Evolutionary conservation across 2,888 invertebrate genomes (phyloP).

Genomic region (Gisinianus flammeolus): DNA sequence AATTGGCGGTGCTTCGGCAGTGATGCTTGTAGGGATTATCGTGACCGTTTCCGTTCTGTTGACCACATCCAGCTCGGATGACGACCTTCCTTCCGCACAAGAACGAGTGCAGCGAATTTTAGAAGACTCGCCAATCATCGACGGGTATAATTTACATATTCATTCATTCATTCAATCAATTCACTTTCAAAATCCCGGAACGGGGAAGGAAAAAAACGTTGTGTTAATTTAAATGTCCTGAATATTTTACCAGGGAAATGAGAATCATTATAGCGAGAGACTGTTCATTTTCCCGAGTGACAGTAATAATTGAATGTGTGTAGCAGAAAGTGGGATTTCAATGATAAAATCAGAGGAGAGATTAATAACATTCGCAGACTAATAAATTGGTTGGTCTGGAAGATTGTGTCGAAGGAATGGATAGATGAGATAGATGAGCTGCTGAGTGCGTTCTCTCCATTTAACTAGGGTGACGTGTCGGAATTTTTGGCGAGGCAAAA

Average conservation of each 20-base stretch:
- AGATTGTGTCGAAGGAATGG: no score
- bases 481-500: constrained; percentile 1
- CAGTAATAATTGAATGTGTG: no score
- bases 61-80: neutral
- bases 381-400: no score
- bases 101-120: neutral
- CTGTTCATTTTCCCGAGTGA: neutral
- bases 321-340: neutral
- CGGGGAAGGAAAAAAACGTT: neutral
- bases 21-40: neutral
- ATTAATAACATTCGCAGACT: no score
- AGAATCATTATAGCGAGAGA: neutral
- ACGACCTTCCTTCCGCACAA: neutral
- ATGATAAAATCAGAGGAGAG: no score
- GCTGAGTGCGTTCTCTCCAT: no score
- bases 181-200: neutral
- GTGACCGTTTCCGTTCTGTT: neutral
- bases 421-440: no score
- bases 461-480: no score
- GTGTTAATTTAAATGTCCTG: neutral
- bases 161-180: neutral
- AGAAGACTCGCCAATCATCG: constrained; percentile 27
- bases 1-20: constrained; percentile 5
- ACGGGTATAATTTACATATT: constrained; percentile 23
- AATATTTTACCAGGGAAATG: neutral